Base-by-base conservation (phyloP, 2,888 invertebrate species). In the Megalurothrips usitatus region DNA sequence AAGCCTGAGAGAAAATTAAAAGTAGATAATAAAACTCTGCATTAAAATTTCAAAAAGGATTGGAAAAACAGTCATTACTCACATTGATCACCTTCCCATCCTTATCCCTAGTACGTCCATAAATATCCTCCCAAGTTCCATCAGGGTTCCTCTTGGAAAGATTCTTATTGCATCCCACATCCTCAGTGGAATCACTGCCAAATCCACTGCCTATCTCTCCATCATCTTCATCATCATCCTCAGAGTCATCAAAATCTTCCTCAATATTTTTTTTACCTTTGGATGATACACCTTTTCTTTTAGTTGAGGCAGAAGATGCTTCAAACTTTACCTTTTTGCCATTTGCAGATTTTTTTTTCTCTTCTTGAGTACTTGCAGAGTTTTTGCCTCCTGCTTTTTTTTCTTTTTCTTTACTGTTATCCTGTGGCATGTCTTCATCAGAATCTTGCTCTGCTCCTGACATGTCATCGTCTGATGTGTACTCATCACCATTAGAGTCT, bases 61-160 rank as follows among this genome's bases (percentile, higher is more conserved):
- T 79, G 79, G 58, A 80, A 43, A 79, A 52, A 82, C 47, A 81
- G 78, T 81, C 82, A 78, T 48, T 58, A 84, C 84, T 86, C 87
- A 92, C 92, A 85, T 89, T 88, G 79, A 97, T 88, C 83, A 97
- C 86, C 86, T 94, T 92, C 3, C 98, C 98, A 84, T 93, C 90
- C 85, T 92, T 92, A 86, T 94, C 94, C 84, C 96, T 90, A 84
- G 93, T 90, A 82, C 97, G 90, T 0, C 98, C 98, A 88, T 98
- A 98, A 86, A 98, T 98, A 88, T 98, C 98, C 89, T 98, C 96
- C 93, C 93, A 94, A 12, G 87, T 85, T 68, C 87, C 87, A 82
- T 86, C 85, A n/a, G 83, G 83, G 26, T 81, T 82, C 79, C 80
- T 79, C 79, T 78, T 79, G 75, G 28, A 43, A 43, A 43, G 83